A percentile compares a stretch with the other conserved stretches of the same genome.
These are phyloP conservation scores for Melanotaenia parkinsoni DNA, from an alignment of 2,797 vertebrate genomes.

Conservation along the genomic window DNA sequence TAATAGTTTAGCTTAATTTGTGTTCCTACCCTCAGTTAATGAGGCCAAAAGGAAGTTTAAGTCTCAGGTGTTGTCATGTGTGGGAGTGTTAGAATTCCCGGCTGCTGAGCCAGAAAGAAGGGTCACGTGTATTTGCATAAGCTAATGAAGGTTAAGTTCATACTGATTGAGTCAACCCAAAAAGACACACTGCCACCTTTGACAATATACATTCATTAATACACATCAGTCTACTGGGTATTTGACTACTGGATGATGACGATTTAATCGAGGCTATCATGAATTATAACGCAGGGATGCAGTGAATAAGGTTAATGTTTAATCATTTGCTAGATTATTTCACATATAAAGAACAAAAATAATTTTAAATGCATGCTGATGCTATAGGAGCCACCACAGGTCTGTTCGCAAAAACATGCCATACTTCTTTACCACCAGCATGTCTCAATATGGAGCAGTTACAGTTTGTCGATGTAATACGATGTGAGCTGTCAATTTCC, in stretches of 20 bases:
- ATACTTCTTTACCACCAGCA: background rate
- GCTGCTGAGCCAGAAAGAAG: slow-evolving; percentile 45
- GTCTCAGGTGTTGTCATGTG: slow-evolving; percentile 18
- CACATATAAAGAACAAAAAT: background rate
- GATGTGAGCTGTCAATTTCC: background rate
- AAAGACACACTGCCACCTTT: slow-evolving; percentile 34
- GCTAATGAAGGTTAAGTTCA: slow-evolving; percentile 73
- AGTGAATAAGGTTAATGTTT: background rate
- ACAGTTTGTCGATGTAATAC: background rate
- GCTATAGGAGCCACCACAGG: background rate
- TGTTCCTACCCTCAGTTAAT: slow-evolving; percentile 39
- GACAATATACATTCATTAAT: slow-evolving; percentile 25
- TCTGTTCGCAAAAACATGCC: background rate
- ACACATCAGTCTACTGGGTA: slow-evolving; percentile 5
- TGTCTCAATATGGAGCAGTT: background rate
- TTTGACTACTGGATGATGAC: background rate
- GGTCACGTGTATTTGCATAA: slow-evolving; percentile 68
- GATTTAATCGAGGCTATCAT: background rate
- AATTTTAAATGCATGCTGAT: background rate
- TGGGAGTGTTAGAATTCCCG: slow-evolving; percentile 36
- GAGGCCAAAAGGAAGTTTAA: slow-evolving; percentile 33
- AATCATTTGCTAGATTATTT: background rate
- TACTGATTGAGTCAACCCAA: slow-evolving; percentile 29
- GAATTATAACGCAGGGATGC: background rate
- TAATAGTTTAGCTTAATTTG: slow-evolving; percentile 41